A percentile compares a stretch with the other conserved stretches of the same genome.
Evolutionary conservation across 2,113 vertebrate genomes (phyloP).

Genomic region (Anser cygnoides): DNA sequence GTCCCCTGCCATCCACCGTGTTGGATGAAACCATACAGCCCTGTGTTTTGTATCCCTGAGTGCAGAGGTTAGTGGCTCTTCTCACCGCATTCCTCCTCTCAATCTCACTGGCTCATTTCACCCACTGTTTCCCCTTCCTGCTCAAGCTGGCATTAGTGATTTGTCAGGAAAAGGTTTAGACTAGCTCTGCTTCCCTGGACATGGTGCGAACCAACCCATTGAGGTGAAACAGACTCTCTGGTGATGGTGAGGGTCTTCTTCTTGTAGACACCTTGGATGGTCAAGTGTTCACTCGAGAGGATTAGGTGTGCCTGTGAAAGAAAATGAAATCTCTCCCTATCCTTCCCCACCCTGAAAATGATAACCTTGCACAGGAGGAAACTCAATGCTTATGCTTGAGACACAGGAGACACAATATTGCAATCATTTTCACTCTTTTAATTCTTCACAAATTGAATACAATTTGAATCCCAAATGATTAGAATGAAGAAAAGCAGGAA

Average conservation of each 20-base stretch:
- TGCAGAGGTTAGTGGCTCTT: not conserved
- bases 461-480: not conserved
- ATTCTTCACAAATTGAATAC: not conserved
- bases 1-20: rapidly evolving
- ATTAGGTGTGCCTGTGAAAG: not conserved
- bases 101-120: not conserved
- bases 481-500: not conserved
- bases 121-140: not conserved
- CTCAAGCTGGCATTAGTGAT: not conserved
- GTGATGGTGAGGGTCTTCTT: not conserved
- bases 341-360: not conserved
- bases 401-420: not conserved
- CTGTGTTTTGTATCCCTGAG: not conserved
- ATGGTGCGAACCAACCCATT: not conserved
- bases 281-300: not conserved
- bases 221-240: not conserved
- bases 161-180: not conserved
- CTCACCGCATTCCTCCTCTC: not conserved
- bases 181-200: not conserved
- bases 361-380: not conserved
- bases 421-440: not conserved
- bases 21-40: not conserved
- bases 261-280: not conserved
- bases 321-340: not conserved
- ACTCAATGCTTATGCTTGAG: not conserved